Base-by-base conservation (phyloP, 2,888 invertebrate genomes). In the Lasioglossum lativentre region DNA sequence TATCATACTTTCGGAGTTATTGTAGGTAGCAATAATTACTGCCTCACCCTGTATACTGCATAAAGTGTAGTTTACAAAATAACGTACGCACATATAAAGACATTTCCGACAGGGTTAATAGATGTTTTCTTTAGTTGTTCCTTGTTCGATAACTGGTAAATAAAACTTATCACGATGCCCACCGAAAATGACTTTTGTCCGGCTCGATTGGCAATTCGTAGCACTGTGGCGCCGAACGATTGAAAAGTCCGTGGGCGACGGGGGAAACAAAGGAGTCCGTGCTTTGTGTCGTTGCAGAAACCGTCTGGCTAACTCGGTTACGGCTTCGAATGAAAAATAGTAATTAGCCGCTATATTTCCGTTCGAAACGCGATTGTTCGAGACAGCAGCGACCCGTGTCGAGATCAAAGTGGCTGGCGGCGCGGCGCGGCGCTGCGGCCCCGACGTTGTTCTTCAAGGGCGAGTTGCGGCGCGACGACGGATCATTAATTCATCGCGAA, bases 401-500 rank as follows among this genome's bases (percentile, higher is more conserved):
- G 66, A 83, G 72, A 83, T 85, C 85, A 85, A 85, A 85, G 85
- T 38, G 19, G 16, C n/a, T 23, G 45, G 45, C 16, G n/a, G n/a
- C n/a, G 16, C 42, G 42, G 27, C 8, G n/a, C n/a, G n/a, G n/a
- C n/a, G n/a, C n/a, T n/a, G n/a, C n/a, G n/a, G n/a, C n/a, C n/a
- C n/a, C 23, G 70, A 6, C 47, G 47, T 72, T 45, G 76, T 52
- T 72, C 40, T 40, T 56, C 38, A 78, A 38, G 59, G 59, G 34
- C 71, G 59, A 59, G 47, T 77, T 70, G 80, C 23, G 16, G 59
- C 78, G 72, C 56, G 68, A 74, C 66, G 74, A 83, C 52, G 76
- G 66, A 68, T 82, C 68, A 47, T 86, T 78, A 82, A 86, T 86
- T 82, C 76, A 52, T 82, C 71, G 86, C 52, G 66, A 59, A 63